phyloP scores from a whole-genome alignment of 2,797 vertebrate genomes.

The Rhinogobio ventralis region DNA sequence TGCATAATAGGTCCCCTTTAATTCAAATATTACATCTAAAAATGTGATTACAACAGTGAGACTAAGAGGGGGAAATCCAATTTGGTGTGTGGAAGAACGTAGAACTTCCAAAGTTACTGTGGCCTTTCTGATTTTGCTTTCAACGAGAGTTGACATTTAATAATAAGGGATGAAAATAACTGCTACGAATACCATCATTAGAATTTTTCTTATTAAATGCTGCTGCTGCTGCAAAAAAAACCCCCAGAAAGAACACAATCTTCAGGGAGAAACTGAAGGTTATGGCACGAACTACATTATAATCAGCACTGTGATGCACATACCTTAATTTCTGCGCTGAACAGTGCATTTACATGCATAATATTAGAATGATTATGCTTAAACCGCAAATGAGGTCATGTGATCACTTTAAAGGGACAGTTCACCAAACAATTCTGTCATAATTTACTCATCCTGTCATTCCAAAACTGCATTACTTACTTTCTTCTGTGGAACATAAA shows the following conservation, averaged over 20 bases:
- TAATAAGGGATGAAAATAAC: neutral
- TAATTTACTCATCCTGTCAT: neutral
- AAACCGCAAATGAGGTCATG: neutral
- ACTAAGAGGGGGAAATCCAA: neutral
- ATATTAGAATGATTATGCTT: neutral
- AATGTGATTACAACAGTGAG: neutral
- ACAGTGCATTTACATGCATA: neutral
- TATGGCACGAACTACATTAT: neutral
- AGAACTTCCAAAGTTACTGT: conserved; percentile 26
- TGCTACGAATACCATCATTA: neutral
- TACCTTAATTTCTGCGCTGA: neutral
- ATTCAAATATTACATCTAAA: neutral
- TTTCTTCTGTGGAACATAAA: neutral
- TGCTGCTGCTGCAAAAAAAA: no score
- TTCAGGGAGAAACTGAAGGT: neutral
- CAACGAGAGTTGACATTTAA: neutral
- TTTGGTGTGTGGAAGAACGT: neutral
- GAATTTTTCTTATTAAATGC: neutral
- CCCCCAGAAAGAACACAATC: neutral
- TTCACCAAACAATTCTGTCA: neutral
- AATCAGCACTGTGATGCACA: neutral
- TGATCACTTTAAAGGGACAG: neutral
- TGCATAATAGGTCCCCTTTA: neutral
- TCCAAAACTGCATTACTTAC: neutral
- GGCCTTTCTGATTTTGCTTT: neutral